Conservation (phyloP, 2,888 invertebrate genomes). For the Diarsia brunnea region DNA sequence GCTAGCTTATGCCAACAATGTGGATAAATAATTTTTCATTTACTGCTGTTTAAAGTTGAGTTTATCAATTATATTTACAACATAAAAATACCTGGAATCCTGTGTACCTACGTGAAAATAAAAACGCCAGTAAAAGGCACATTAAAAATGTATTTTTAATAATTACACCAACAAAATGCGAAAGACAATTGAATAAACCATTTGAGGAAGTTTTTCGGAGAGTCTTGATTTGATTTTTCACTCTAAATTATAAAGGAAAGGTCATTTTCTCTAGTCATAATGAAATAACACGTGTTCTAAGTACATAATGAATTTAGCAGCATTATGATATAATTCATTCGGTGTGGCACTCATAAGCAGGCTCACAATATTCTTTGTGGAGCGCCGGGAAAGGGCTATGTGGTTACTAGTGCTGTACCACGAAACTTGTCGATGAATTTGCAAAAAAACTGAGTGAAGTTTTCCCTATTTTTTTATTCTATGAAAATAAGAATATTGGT, state of each 20-base stretch:
- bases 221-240: slow-evolving; percentile 57
- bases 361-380: slow-evolving; percentile 71
- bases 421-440: slow-evolving; percentile 37
- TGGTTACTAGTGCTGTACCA: slow-evolving; percentile 62
- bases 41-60: neutral
- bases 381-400: slow-evolving; percentile 63
- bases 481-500: neutral
- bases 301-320: slow-evolving; percentile 57
- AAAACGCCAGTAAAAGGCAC: neutral
- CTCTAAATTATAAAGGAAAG: slow-evolving; percentile 52
- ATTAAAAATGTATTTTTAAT: neutral
- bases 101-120: neutral
- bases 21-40: neutral
- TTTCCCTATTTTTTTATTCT: neutral
- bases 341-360: slow-evolving; percentile 66
- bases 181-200: neutral
- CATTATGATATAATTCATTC: slow-evolving; percentile 66
- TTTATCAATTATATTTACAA: neutral
- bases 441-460: neutral
- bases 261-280: slow-evolving; percentile 42
- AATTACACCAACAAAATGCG: neutral
- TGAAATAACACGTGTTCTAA: slow-evolving; percentile 53
- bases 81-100: neutral
- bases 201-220: slow-evolving; percentile 19
- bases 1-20: neutral